Evolutionary conservation across 2,888 invertebrate genomes (phyloP).

Genomic region (Disparrhopalites patrizii): DNA sequence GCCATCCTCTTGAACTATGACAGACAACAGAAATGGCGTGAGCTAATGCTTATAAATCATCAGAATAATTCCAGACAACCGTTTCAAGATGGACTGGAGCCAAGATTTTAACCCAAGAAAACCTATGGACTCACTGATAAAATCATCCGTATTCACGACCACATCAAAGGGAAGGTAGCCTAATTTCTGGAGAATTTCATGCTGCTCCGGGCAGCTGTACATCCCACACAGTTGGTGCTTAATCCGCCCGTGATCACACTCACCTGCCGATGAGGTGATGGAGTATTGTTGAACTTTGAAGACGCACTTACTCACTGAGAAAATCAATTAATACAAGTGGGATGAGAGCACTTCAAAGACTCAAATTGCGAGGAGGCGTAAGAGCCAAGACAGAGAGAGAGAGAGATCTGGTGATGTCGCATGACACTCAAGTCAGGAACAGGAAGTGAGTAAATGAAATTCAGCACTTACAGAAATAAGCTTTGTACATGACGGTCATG

Average conservation of each 20-base stretch:
- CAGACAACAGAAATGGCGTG: background rate
- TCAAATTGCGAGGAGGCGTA: too few species aligned
- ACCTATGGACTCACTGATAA: conserved; percentile 1
- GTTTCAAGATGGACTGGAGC: too few species aligned
- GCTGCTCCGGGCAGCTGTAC: conserved; percentile 20
- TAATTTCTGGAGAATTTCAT: conserved; percentile 10
- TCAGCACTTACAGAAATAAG: conserved; percentile 5
- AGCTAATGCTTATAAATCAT: background rate
- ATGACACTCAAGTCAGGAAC: too few species aligned
- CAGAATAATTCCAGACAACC: too few species aligned
- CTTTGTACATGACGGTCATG: conserved; percentile 14
- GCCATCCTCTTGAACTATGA: background rate
- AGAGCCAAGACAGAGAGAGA: too few species aligned
- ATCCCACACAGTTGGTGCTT: conserved; percentile 19
- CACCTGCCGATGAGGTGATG: background rate
- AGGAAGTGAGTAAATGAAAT: too few species aligned
- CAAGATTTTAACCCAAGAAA: too few species aligned
- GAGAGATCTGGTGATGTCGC: too few species aligned
- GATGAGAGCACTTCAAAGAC: too few species aligned
- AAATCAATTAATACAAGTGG: too few species aligned
- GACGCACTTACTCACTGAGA: conserved; percentile 2
- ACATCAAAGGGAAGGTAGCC: conserved; percentile 25
- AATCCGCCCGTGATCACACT: conserved; percentile 9
- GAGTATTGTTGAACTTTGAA: conserved; percentile 24
- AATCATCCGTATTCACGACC: conserved; percentile 14